A percentile compares a stretch with the other conserved stretches of the same genome.
Evolutionary conservation across 2,888 invertebrate genomes (phyloP).

Genomic region (Graphium colonna): DNA sequence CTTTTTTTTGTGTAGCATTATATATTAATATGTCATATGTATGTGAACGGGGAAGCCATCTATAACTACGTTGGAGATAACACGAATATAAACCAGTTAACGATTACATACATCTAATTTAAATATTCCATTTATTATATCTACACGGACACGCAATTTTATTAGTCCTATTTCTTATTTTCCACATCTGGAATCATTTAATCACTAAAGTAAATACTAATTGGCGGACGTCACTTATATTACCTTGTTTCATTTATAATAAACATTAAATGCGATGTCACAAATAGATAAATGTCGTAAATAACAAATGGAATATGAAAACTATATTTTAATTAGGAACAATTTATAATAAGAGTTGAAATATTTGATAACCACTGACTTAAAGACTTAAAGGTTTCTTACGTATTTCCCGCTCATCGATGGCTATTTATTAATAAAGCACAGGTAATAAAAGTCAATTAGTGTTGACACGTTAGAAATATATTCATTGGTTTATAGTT

Average conservation of each 20-base stretch:
- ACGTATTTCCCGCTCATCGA: slow-evolving; percentile 1
- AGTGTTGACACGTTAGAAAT: slow-evolving; percentile 3
- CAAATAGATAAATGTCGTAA: too few species aligned
- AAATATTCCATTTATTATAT: slow-evolving; percentile 42
- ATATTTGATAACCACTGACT: neutral
- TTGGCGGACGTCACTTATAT: too few species aligned
- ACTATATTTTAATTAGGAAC: neutral
- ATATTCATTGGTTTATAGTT: slow-evolving; percentile 22
- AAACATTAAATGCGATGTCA: too few species aligned
- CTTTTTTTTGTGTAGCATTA: slow-evolving; percentile 8
- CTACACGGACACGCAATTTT: slow-evolving; percentile 37
- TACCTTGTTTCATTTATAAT: too few species aligned
- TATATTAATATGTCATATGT: slow-evolving; percentile 8
- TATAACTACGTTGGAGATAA: slow-evolving; percentile 37
- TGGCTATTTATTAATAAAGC: slow-evolving; percentile 4
- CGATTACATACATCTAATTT: slow-evolving; percentile 54
- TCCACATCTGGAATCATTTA: neutral
- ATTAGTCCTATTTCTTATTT: slow-evolving; percentile 15
- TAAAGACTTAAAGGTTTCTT: neutral
- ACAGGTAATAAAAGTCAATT: slow-evolving; percentile 8
- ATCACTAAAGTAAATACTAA: neutral
- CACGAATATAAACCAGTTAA: slow-evolving; percentile 55
- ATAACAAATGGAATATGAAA: too few species aligned
- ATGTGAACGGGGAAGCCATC: slow-evolving; percentile 28
- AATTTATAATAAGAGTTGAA: neutral